A percentile compares a stretch with the other conserved stretches of the same genome.
phyloP scores from a whole-genome alignment of 2,888 invertebrate genomes.

The Drosophila atripex region DNA sequence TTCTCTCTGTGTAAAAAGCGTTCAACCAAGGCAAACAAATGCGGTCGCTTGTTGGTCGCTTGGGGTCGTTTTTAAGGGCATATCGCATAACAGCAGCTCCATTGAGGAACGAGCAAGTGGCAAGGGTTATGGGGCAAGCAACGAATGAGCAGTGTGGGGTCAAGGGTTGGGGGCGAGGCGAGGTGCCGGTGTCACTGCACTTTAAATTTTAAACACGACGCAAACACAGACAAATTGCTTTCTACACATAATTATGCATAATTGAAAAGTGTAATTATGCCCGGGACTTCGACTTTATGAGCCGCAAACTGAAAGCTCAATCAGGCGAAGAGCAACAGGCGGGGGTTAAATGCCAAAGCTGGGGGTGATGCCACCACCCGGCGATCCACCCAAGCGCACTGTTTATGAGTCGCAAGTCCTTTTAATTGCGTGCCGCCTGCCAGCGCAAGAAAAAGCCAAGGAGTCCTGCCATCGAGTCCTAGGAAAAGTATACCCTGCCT shows the following conservation, averaged over 20 bases:
- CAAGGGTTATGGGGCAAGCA: conserved; percentile 4
- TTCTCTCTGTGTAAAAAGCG: conserved; percentile 9
- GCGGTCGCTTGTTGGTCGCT: conserved; percentile 57
- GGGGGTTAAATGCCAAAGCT: conserved; percentile 11
- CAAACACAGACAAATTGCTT: conserved; percentile 58
- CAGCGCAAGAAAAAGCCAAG: conserved; percentile 8
- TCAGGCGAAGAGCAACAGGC: conserved; percentile 47
- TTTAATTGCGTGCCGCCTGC: conserved; percentile 66
- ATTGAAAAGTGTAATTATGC: conserved; percentile 74
- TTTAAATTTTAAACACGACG: conserved; percentile 64
- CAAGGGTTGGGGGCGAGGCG: conserved; percentile 2
- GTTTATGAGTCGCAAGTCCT: conserved; percentile 58
- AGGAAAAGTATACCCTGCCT: not conserved
- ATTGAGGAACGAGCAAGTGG: conserved; percentile 12
- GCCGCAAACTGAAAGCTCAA: conserved; percentile 63
- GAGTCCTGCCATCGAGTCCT: not conserved
- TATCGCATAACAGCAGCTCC: conserved; percentile 60
- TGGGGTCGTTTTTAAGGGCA: conserved; percentile 44
- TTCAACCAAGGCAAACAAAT: conserved; percentile 58
- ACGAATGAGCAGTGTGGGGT: not conserved
- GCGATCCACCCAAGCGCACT: conserved; percentile 41
- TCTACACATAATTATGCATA: conserved; percentile 74
- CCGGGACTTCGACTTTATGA: conserved; percentile 59
- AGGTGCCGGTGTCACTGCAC: conserved; percentile 51
- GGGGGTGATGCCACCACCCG: conserved; percentile 6